Evolutionary conservation across 1,140 invertebrate species (phyloP), one percentile per base, ranked within the genome.

Genomic region (Drosophila ficusphila): DNA sequence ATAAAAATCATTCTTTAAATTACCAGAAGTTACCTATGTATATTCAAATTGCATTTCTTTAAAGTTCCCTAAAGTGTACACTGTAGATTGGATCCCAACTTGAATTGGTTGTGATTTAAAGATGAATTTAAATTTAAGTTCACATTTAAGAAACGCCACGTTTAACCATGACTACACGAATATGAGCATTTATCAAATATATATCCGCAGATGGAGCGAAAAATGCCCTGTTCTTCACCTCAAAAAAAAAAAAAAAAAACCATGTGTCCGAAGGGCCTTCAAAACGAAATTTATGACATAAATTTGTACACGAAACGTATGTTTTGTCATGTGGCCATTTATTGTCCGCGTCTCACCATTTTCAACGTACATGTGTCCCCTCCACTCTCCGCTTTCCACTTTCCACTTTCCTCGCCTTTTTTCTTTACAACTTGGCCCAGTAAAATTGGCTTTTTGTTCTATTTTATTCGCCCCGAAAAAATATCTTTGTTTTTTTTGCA

Each of bases 271-370:
- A 44, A 62, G 62, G 52, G 76, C 62, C 64, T 79, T 71, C 78
- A 83, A 83, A 75, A 47, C 33, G 75, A 83, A 60, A 78, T 82
- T 82, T 82, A 82, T 82, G 79, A 83, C 79, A 60, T 69, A 79
- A 68, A 86, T 76, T 79, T 83, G 58, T 73, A 79, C 81, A 86
- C 57, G 41, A 62, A 85, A 73, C 81, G 81, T 86, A 85, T 86
- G 81, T 86, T 86, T 79, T 86, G 81, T 79, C 81, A 79, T 85
- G 72, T 76, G 76, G 58, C 81, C 81, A 85, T 85, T 85, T 79
- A 72, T 86, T 79, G 71, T 72, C 41, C 52, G 33, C 75, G 57
- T 46, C 47, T 74, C 57, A 72, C 76, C 76, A 61, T 52, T 65
- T 54, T 54, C 65, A 49, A 27, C 47, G 41, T 56, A 36, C 48